A percentile compares a stretch with the other conserved stretches of the same genome.
These are phyloP conservation scores for Lithobius niger DNA, from an alignment of 1,140 invertebrate species.

Conservation along the genomic window DNA sequence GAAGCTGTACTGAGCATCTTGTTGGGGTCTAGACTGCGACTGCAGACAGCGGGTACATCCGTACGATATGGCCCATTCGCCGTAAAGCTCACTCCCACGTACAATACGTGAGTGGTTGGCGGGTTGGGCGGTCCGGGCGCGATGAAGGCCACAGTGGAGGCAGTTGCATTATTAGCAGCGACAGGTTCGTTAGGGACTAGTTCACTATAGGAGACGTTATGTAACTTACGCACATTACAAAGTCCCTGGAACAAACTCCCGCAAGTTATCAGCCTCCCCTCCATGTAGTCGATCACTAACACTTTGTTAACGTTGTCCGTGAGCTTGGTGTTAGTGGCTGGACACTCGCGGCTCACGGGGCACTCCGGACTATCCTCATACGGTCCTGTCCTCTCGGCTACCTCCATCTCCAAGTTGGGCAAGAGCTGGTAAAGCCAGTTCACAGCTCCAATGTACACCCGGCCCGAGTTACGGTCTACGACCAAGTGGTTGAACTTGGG, in stretches of 20 bases:
- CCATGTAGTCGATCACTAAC: conserved; percentile 82
- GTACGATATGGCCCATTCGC: conserved; percentile 82
- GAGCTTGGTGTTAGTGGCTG: conserved; percentile 48
- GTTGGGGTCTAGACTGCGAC: conserved; percentile 71
- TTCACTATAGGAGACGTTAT: conserved; percentile 70
- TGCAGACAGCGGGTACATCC: conserved; percentile 87
- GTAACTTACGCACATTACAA: conserved; percentile 72
- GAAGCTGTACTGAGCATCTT: conserved; percentile 81
- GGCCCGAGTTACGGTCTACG: conserved; percentile 79
- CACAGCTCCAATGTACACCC: conserved; percentile 84
- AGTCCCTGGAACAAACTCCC: conserved; percentile 80
- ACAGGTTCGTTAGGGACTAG: conserved; percentile 71
- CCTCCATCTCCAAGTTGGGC: conserved; percentile 61
- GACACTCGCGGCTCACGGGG: conserved; percentile 48
- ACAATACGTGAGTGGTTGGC: conserved; percentile 80
- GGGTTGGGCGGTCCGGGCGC: conserved; percentile 75
- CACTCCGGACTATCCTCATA: conserved; percentile 77
- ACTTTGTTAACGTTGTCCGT: conserved; percentile 93
- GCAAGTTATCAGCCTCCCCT: conserved; percentile 82
- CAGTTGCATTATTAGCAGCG: conserved; percentile 84
- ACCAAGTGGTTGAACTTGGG: conserved; percentile 56
- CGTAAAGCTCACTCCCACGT: conserved; percentile 89
- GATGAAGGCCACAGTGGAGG: conserved; percentile 93
- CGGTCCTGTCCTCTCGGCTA: conserved; percentile 73
- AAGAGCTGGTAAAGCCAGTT: conserved; percentile 87